A percentile compares a stretch with the other conserved stretches of the same genome.
Evolutionary conservation across 2,888 invertebrate species (phyloP).

Genomic region (Callyntrura sp.): DNA sequence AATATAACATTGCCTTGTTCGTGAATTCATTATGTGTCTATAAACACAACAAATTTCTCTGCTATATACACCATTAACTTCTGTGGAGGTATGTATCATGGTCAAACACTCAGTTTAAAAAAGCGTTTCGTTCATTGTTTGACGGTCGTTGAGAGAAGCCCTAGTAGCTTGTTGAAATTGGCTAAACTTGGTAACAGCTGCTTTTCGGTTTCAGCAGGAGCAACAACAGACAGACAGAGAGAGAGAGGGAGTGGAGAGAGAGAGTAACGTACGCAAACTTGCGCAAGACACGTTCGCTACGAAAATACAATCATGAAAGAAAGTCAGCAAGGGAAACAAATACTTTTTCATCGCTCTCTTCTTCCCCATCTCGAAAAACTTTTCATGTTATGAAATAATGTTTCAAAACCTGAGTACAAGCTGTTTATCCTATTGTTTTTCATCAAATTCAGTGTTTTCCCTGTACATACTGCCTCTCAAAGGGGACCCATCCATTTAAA

Average conservation of each 20-base stretch:
- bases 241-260: neutral
- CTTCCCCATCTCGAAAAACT: conserved; percentile 5
- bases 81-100: conserved; percentile 18
- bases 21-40: conserved; percentile 24
- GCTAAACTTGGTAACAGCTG: conserved; percentile 51
- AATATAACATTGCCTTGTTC: conserved; percentile 62
- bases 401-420: conserved; percentile 69
- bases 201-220: neutral
- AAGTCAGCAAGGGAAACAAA: conserved; percentile 20
- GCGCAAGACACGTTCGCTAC: neutral
- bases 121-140: conserved; percentile 35
- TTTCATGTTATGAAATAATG: conserved; percentile 6
- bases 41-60: neutral
- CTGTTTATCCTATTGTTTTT: conserved; percentile 73
- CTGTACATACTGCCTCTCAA: conserved; percentile 60
- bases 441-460: conserved; percentile 63
- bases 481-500: conserved; percentile 31
- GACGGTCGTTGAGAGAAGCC: conserved; percentile 22
- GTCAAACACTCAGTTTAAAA: conserved; percentile 34
- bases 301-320: conserved; percentile 16
- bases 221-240: neutral
- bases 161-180: conserved; percentile 6
- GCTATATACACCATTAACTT: neutral
- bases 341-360: conserved; percentile 16
- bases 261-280: neutral